Base-by-base conservation (phyloP, 2,113 vertebrate species). In the Seriola quinqueradiata region DNA sequence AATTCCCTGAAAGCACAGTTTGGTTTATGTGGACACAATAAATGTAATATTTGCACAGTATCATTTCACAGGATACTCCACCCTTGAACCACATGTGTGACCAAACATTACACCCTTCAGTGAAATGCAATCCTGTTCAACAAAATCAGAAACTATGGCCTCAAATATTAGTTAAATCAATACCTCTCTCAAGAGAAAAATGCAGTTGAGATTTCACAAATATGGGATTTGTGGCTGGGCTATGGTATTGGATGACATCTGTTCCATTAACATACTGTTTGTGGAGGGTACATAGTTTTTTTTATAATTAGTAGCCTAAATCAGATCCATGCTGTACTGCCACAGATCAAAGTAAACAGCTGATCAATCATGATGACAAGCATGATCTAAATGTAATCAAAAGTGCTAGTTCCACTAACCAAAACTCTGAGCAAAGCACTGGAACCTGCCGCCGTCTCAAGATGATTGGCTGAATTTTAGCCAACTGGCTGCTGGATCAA, bases 1-100 rank as follows among this genome's bases (percentile, higher is more conserved):
- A 59, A 54, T 70, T 61, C 65, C 59, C 59, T 44, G 21, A 66
- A 66, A 73, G 54, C 17, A 68, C 23, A 61, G 17, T 72, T 79
- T 61, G 5, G 12, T 74, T 70, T 48, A 79, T 46, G 21, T 36
- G 32, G 44, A 60, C 28, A 46, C 5, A 23, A 75, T 57, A 32
- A 28, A 68, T 60, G 8, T 72, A 64, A 36, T 32, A 55, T 46
- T 54, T 65, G 10, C 8, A 48, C 25, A 52, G 12, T 42, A 19
- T 42, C 46, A 40, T 54, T 21, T 57, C 34, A 68, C n/a, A 58
- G n/a, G 5, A 59, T 19, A 10, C 10, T 36, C 32, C 34, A 38
- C 17, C 5, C 8, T 52, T 5, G 19, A 52, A 5, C 5, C 6
- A 8, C 19, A 21, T 48, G 46, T 4, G 4, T 8, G 6, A 19